Conservation (phyloP, 2,888 invertebrate species). For the Himalopsyche japonica region DNA sequence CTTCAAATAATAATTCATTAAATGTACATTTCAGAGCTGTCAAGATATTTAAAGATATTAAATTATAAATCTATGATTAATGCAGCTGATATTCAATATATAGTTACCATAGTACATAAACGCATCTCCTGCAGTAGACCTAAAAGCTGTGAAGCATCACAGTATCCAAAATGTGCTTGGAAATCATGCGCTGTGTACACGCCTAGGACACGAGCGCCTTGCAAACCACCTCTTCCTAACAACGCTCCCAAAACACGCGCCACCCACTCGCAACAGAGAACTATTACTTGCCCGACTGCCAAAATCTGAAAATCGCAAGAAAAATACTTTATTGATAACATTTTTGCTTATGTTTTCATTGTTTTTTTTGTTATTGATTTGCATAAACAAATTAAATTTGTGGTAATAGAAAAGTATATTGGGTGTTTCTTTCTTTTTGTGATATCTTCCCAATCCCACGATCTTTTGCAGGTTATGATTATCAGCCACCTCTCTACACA, state of each 20-base stretch:
- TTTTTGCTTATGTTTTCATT: no score
- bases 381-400: no score
- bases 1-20: no score
- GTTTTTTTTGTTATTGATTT: background rate
- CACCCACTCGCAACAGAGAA: slow-evolving; percentile 35
- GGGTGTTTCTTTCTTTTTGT: no score
- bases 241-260: slow-evolving; percentile 63
- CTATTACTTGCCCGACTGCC: slow-evolving; percentile 31
- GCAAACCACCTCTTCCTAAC: slow-evolving; percentile 60
- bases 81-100: background rate
- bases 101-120: slow-evolving; percentile 64
- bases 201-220: slow-evolving; percentile 63
- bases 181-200: slow-evolving; percentile 75
- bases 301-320: slow-evolving; percentile 21
- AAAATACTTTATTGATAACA: no score
- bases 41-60: no score
- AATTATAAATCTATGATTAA: no score
- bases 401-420: no score
- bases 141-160: slow-evolving; percentile 69
- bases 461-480: no score
- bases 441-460: no score
- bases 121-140: slow-evolving; percentile 71
- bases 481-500: no score
- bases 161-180: slow-evolving; percentile 70
- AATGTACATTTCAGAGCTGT: background rate